Evolutionary conservation across 2,888 invertebrate genomes (phyloP).

Genomic region (Protophormia terraenovae): DNA sequence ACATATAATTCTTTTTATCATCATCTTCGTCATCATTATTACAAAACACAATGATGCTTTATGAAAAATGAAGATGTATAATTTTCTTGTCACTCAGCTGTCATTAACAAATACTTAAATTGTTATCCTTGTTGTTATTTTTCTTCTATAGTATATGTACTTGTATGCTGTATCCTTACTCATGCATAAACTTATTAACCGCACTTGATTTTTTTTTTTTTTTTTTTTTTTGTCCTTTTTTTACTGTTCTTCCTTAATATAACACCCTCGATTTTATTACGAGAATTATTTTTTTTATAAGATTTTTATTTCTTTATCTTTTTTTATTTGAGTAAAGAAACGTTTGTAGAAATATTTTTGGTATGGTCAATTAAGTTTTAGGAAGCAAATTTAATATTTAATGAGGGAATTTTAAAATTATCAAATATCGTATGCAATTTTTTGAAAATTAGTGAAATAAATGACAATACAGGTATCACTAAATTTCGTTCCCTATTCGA

Average conservation of each 20-base stretch:
- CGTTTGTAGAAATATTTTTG: too few relatives aligned
- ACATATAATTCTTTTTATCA: background rate
- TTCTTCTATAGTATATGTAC: too few relatives aligned
- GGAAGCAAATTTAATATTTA: too few relatives aligned
- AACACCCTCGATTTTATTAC: background rate
- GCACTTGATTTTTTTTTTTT: background rate
- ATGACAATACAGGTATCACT: too few relatives aligned
- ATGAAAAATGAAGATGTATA: constrained; percentile 20
- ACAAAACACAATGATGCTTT: background rate
- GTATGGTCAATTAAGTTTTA: too few relatives aligned
- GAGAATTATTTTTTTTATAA: background rate
- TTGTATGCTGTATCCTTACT: background rate
- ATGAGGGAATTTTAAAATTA: too few relatives aligned
- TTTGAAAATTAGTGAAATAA: too few relatives aligned
- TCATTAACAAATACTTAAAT: constrained; percentile 12
- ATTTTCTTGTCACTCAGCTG: constrained; percentile 41
- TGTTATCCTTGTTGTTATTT: background rate
- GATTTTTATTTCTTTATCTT: too few relatives aligned
- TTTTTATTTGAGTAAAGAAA: too few relatives aligned
- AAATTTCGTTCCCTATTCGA: too few relatives aligned
- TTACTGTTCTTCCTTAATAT: background rate
- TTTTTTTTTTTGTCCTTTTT: background rate
- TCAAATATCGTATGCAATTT: too few relatives aligned
- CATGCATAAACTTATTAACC: background rate
- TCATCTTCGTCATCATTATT: background rate